Evolutionary conservation across 2,888 invertebrate genomes (phyloP).

Genomic region (Calephelis perditalis): DNA sequence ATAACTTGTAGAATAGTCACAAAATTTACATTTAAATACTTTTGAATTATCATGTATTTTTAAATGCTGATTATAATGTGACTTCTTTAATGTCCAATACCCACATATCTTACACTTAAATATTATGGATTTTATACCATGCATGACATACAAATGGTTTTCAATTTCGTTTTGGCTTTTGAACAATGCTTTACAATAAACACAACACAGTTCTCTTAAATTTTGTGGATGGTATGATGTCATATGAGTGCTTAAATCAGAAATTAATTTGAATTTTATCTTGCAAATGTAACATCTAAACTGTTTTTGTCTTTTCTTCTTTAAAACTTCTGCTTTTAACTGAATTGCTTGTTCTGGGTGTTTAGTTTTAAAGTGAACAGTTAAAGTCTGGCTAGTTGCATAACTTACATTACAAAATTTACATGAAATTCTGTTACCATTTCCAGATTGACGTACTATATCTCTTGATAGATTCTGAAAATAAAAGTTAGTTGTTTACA

Average conservation of each 20-base stretch:
- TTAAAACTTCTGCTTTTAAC: conserved; percentile 29
- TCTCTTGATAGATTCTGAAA: conserved; percentile 25
- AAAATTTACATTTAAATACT: conserved; percentile 33
- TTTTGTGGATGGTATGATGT: conserved; percentile 26
- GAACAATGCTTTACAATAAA: conserved; percentile 36
- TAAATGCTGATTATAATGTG: conserved; percentile 38
- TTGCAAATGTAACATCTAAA: conserved; percentile 39
- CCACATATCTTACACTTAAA: conserved; percentile 37
- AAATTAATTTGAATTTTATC: conserved; percentile 28
- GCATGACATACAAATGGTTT: conserved; percentile 32
- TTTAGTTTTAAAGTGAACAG: conserved; percentile 37
- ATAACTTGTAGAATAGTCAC: conserved; percentile 39
- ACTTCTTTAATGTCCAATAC: conserved; percentile 37
- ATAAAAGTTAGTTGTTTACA: background rate
- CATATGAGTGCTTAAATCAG: conserved; percentile 33
- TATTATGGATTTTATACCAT: conserved; percentile 26
- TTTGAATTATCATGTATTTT: conserved; percentile 34
- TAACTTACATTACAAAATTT: conserved; percentile 42
- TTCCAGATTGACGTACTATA: conserved; percentile 34
- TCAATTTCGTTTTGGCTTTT: conserved; percentile 25
- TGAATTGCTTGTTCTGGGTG: conserved; percentile 31
- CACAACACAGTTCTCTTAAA: conserved; percentile 31
- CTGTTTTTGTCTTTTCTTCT: conserved; percentile 33
- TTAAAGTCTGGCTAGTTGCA: conserved; percentile 33
- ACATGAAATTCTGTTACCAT: conserved; percentile 34